These are phyloP conservation scores for Leucozona laternaria DNA, from an alignment of 2,888 invertebrate species.

Conservation along the genomic window DNA sequence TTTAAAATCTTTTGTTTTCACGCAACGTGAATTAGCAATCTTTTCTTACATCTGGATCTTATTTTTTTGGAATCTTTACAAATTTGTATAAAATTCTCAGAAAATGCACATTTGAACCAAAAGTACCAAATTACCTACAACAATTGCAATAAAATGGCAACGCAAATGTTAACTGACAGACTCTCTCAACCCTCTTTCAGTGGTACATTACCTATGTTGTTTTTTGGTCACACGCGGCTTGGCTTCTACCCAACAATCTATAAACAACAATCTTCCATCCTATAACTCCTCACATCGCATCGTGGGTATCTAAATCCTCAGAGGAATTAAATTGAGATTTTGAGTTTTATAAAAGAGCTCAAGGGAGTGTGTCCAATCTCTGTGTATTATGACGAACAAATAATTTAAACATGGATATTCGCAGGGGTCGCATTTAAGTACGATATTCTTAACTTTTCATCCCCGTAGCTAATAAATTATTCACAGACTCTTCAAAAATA, in stretches of 20 bases:
- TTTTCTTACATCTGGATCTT: too few relatives aligned
- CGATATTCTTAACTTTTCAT: constrained; percentile 63
- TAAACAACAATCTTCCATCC: constrained; percentile 20
- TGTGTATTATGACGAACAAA: constrained; percentile 46
- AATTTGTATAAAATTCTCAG: too few relatives aligned
- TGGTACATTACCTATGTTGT: constrained; percentile 39
- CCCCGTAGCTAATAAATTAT: constrained; percentile 75
- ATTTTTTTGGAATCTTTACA: too few relatives aligned
- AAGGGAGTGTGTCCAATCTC: constrained; percentile 71
- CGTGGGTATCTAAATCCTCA: constrained; percentile 53
- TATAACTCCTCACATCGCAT: not conserved
- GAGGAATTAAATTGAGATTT: constrained; percentile 75
- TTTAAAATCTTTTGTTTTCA: too few relatives aligned
- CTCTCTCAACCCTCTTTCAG: constrained; percentile 53
- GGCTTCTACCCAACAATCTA: constrained; percentile 41
- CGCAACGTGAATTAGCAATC: too few relatives aligned
- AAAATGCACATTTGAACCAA: too few relatives aligned
- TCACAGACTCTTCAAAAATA: constrained; percentile 70
- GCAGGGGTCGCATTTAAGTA: constrained; percentile 65
- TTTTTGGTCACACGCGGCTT: constrained; percentile 73
- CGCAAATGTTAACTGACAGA: not conserved
- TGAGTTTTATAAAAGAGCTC: constrained; percentile 17
- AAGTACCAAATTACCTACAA: too few relatives aligned
- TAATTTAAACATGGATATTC: constrained; percentile 71
- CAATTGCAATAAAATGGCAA: not conserved